Evolutionary conservation across 2,888 invertebrate genomes (phyloP), one percentile per base, ranked within the genome.

Genomic region (Torymus auratus): DNA sequence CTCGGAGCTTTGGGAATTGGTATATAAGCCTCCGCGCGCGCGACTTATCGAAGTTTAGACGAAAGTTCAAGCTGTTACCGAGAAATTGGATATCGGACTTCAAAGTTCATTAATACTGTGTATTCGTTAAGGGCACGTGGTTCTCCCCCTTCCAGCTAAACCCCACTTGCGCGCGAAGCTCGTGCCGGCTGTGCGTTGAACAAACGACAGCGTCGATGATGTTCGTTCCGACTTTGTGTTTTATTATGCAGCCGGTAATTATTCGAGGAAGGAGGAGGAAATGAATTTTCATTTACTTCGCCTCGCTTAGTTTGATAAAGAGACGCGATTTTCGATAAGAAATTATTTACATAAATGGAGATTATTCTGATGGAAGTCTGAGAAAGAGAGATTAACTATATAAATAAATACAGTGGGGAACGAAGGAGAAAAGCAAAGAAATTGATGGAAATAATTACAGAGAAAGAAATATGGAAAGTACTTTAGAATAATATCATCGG

Each of bases 21-120:
- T 56, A 56, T 56, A 56, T 71, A 71, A 78, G 28, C 65, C 52
- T 41, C 55, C 65, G 23, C 64, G 41, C 13, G 65, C 10, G 50
- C 20, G 23, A 70, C 65, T 78, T 71, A 60, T 64, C 28, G 60
- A 52, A 78, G 23, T 71, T 76, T 23, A 23, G 55, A 41, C 28
- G 69, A 60, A 77, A 77, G 62, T 77, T 71, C 58, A 17, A 62
- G 60, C 65, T 20, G 56, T 55, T 72, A 78, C 73, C 41, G 73
- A 68, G 56, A 62, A 78, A 73, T 78, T 73, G 68, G 56, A 62
- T 78, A 78, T 78, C 50, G 68, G 61, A 73, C 62, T 67, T 28
- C 61, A 68, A 68, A 72, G 67, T 73, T 78, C 73, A 73, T 68
- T 78, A 78, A 78, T 73, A 65, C 41, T 15, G 17, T 23, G 28